Base-by-base conservation (phyloP, 2,113 vertebrate species). In the Ranitomeya variabilis region DNA sequence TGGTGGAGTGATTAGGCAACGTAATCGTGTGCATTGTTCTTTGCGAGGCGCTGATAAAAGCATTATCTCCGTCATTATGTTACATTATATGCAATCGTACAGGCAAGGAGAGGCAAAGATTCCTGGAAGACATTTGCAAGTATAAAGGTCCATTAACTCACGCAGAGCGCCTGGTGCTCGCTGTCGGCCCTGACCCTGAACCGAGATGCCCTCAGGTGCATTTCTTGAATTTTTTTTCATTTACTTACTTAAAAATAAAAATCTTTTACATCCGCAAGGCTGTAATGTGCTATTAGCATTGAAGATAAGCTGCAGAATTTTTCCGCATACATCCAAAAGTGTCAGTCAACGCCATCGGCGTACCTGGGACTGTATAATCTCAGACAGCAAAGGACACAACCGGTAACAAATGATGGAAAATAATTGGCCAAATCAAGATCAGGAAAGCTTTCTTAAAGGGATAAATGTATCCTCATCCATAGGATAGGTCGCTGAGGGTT, bases 11-110 rank as follows among this genome's bases (percentile, higher is more conserved):
- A 83, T 83, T 83, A 83, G 81, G 62, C 62, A 54, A 67, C 81
- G 26, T 83, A 83, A 83, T 67, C 21, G 66, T 83, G 62, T 52
- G 81, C 62, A 83, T 83, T 83, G 81, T 83, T 83, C 81, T 83
- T 45, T 52, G 57, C 21, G 66, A 83, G 81, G 18, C 59, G 62
- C 37, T 83, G 81, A 83, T 83, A 83, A 67, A 83, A 67, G 81
- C 37, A 52, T 62, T 83, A 64, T 66, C 31, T 67, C 62, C 18
- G 37, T 51, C 81, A 83, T 66, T 67, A 83, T 66, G 45, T 52
- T 83, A 67, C 81, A 66, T 67, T 83, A 21, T 83, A 67, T 16
- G 62, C 62, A 54, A 4, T 19, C 18, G 37, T 69, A 52, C 81
- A 37, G 55, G n/a, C n/a, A 23, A 59, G 78, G 14, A 57, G n/a